These are phyloP conservation scores for Ceratoteleas bidentatus DNA, from an alignment of 1,140 invertebrate species.

Conservation along the genomic window DNA sequence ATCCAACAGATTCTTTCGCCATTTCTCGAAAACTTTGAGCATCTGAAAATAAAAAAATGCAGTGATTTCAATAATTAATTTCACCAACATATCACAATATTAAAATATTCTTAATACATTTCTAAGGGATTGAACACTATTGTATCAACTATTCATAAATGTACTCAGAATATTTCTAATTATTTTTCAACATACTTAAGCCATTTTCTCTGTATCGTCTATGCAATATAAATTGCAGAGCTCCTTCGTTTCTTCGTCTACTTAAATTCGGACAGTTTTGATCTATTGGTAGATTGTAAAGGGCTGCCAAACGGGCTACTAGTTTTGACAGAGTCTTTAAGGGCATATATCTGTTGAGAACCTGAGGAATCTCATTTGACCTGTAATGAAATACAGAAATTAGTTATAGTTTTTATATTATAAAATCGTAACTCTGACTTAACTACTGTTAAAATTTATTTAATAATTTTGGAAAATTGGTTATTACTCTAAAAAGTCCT, in stretches of 20 bases:
- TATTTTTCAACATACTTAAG: slow-evolving; percentile 79
- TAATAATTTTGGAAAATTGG: background rate
- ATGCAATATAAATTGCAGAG: slow-evolving; percentile 85
- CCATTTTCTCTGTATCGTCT: slow-evolving; percentile 84
- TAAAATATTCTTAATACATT: no score
- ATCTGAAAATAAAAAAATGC: slow-evolving; percentile 73
- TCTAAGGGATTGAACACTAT: no score
- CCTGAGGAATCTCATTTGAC: slow-evolving; percentile 82
- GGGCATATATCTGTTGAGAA: slow-evolving; percentile 83
- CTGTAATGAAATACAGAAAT: slow-evolving; percentile 71
- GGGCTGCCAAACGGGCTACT: slow-evolving; percentile 83
- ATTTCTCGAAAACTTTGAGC: slow-evolving; percentile 86
- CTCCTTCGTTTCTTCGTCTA: slow-evolving; percentile 84
- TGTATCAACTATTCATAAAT: no score
- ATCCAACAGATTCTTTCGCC: slow-evolving; percentile 84
- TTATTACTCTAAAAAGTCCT: slow-evolving; percentile 77
- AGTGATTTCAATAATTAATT: no score
- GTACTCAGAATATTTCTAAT: no score
- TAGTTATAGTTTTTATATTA: no score
- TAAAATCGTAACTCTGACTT: no score
- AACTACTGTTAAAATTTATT: slow-evolving; percentile 1
- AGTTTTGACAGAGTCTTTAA: slow-evolving; percentile 84
- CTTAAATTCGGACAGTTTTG: slow-evolving; percentile 84
- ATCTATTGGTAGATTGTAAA: slow-evolving; percentile 84
- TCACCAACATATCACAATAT: no score